Base-by-base conservation (phyloP, 2,113 vertebrate species). In the Fulmarus glacialis region DNA sequence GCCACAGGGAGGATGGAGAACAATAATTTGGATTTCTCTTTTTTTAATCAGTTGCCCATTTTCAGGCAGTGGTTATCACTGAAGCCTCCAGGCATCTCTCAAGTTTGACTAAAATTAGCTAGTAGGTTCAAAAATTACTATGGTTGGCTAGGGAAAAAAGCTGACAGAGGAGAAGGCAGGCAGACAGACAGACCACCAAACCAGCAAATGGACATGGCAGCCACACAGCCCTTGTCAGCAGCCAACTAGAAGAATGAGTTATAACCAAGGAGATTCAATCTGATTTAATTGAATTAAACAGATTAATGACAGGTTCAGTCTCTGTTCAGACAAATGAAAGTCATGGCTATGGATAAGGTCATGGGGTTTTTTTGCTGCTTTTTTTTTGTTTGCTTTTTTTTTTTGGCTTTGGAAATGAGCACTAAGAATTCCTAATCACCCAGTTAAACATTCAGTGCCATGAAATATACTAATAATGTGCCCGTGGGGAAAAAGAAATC, bases 331-430 rank as follows among this genome's bases (percentile, higher is more conserved):
- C 7, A 60, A 73, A 70, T 10, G 20, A 81, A 72, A 81, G 16
- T 62, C 75, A 66, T 40, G 74, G 32, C 21, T 17, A 32, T 55
- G 6, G 30, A 70, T 53, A 52, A 4, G 1, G 20, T 43, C 15
- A 18, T 13, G 15, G 14, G 11, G 0, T 0, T 10, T 38, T 79
- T 40, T 36, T 53, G 4, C 5, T 81, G 2, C 2, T 2, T 29
- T 68, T 45, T 56, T 26, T 59, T 34, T 2, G 4, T 18, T 90
- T 53, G 8, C 1, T 17, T 52, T 16, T 30, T 56, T 40, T 32
- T 48, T 59, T 80, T 45, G 13, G 4, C 23, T 77, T 81, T 79
- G 21, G 21, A 68, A 88, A 90, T 45, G n/a, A 62, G 4, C 1
- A 3, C 5, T 40, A 85, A 59, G 13, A n/a, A 75, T 86, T 90